Conservation (phyloP, 2,797 vertebrate genomes). For the Perdix hodgsoniae region DNA sequence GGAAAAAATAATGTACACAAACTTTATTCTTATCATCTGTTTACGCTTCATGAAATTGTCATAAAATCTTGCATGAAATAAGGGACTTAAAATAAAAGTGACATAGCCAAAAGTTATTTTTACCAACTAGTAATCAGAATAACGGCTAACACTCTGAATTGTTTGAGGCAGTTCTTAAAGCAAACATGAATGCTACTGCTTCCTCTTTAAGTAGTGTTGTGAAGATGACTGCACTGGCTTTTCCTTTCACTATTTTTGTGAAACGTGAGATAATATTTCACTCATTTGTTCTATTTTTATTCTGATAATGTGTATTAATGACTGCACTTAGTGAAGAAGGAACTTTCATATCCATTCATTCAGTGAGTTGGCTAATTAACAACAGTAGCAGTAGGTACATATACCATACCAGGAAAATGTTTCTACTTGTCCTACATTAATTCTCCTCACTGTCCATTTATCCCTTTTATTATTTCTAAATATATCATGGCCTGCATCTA, state of each 20-base stretch:
- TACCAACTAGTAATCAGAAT: not conserved
- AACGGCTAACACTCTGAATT: not conserved
- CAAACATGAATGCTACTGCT: not conserved
- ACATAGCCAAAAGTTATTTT: not conserved
- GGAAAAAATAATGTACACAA: not conserved
- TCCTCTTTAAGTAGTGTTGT: not conserved
- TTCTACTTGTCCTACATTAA: not conserved
- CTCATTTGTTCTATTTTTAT: not conserved
- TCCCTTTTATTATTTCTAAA: not conserved
- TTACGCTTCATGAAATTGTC: not conserved
- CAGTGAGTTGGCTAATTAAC: not conserved
- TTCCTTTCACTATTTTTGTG: not conserved
- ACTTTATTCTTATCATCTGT: not conserved
- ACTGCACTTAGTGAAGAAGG: not conserved
- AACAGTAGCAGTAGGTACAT: not conserved
- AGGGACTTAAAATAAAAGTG: not conserved
- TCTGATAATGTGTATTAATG: not conserved
- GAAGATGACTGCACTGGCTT: not conserved
- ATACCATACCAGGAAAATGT: not conserved
- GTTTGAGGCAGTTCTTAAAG: not conserved
- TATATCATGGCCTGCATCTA: not conserved
- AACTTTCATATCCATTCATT: not conserved
- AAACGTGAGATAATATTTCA: not conserved
- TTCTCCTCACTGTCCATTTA: not conserved
- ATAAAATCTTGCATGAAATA: not conserved